These are phyloP conservation scores for Triplophysa rosa DNA, from an alignment of 2,113 vertebrate species.

Conservation along the genomic window DNA sequence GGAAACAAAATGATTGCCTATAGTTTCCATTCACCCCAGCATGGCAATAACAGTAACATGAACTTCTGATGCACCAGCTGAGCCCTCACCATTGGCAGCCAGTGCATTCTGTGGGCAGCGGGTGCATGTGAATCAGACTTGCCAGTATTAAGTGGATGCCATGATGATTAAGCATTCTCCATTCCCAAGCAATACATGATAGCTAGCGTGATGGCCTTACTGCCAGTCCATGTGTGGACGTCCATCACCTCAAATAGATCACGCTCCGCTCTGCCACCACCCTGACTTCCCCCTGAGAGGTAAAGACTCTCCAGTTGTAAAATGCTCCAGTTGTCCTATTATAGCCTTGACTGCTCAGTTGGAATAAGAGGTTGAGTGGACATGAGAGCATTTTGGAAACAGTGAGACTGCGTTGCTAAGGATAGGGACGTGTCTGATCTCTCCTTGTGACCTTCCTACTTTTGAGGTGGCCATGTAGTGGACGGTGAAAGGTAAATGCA, in stretches of 20 bases:
- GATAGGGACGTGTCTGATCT: conserved; percentile 41
- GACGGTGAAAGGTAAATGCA: conserved; percentile 63
- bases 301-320: conserved; percentile 58
- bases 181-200: conserved; percentile 58
- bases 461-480: conserved; percentile 34
- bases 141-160: conserved; percentile 48
- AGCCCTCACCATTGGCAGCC: neutral
- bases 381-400: conserved; percentile 60
- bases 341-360: conserved; percentile 57
- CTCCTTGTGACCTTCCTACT: conserved; percentile 50
- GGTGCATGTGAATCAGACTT: conserved; percentile 23
- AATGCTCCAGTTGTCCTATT: conserved; percentile 61
- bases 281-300: conserved; percentile 52
- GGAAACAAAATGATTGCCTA: neutral
- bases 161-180: conserved; percentile 47
- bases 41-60: conserved; percentile 10
- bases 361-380: conserved; percentile 59
- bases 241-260: conserved; percentile 68
- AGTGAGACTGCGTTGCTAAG: conserved; percentile 53
- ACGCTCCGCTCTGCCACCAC: conserved; percentile 51
- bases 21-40: neutral
- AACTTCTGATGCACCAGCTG: neutral
- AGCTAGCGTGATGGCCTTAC: conserved; percentile 52
- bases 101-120: neutral
- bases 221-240: conserved; percentile 68